Conservation (phyloP, 2,797 vertebrate species). For the Setipinna tenuifilis region DNA sequence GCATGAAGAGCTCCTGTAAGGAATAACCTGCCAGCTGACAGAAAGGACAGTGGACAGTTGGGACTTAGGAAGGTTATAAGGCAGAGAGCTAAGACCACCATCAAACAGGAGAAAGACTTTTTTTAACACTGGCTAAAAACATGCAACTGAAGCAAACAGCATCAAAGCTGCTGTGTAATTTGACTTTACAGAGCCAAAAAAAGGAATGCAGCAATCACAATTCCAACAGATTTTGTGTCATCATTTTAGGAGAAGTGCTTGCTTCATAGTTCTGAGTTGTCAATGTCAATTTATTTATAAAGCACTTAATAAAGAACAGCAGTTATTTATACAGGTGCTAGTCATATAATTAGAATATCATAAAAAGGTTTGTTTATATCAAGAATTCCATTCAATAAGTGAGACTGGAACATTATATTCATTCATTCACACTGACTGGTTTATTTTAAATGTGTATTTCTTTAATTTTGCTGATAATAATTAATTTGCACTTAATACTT, state of each 20-base stretch:
- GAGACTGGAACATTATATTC: no score
- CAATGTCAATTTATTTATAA: no score
- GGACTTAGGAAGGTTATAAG: no score
- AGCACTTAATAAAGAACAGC: no score
- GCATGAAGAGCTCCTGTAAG: constrained; percentile 94
- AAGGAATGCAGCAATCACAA: not conserved
- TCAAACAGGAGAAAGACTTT: constrained; percentile 14
- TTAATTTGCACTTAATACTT: no score
- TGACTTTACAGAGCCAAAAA: not conserved
- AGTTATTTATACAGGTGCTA: no score
- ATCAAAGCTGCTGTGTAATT: not conserved
- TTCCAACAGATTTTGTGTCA: not conserved
- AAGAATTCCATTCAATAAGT: no score
- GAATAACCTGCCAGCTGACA: constrained; percentile 93
- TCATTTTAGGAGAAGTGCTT: not conserved
- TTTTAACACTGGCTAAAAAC: not conserved
- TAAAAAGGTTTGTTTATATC: no score
- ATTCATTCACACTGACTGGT: no score
- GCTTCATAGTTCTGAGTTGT: not conserved
- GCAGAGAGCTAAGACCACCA: not conserved
- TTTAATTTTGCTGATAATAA: no score
- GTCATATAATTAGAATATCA: no score
- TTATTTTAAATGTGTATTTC: no score
- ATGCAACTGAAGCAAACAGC: not conserved
- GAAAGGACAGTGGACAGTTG: not conserved